Percentiles rank a stretch among this genome's conserved stretches.
Evolutionary conservation across 2,888 invertebrate species (phyloP).

Genomic region (Tetragnatha montana): DNA sequence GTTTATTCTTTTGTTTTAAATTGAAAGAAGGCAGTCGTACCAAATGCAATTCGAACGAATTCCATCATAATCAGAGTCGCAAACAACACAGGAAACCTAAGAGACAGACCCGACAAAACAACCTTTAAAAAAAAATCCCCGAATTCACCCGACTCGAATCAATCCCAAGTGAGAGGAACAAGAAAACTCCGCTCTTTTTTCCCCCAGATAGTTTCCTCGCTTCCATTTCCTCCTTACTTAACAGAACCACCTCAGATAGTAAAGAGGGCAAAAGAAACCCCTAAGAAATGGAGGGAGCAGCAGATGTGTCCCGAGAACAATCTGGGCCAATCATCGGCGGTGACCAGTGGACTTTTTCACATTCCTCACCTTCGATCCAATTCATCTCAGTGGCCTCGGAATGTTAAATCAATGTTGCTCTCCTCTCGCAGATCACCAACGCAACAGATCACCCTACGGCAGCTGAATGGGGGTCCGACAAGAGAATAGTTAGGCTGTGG

Average conservation of each 20-base stretch:
- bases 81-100: too few relatives aligned
- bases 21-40: too few relatives aligned
- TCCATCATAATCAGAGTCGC: too few relatives aligned
- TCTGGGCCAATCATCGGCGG: background rate
- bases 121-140: background rate
- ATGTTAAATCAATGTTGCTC: conserved; percentile 47
- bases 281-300: conserved; percentile 26
- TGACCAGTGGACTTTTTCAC: conserved; percentile 17
- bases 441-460: background rate
- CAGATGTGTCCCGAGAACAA: conserved; percentile 33
- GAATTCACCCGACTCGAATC: background rate
- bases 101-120: background rate
- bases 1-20: too few relatives aligned
- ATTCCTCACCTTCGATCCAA: conserved; percentile 28
- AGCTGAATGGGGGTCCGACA: background rate
- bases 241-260: background rate
- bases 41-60: too few relatives aligned
- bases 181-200: background rate
- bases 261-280: background rate
- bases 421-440: too few relatives aligned
- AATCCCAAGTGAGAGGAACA: background rate
- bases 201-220: background rate
- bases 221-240: background rate
- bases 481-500: background rate
- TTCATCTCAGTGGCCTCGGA: conserved; percentile 18